Evolutionary conservation across 2,797 vertebrate species (phyloP).

Genomic region (Sphenopsis melanotis): DNA sequence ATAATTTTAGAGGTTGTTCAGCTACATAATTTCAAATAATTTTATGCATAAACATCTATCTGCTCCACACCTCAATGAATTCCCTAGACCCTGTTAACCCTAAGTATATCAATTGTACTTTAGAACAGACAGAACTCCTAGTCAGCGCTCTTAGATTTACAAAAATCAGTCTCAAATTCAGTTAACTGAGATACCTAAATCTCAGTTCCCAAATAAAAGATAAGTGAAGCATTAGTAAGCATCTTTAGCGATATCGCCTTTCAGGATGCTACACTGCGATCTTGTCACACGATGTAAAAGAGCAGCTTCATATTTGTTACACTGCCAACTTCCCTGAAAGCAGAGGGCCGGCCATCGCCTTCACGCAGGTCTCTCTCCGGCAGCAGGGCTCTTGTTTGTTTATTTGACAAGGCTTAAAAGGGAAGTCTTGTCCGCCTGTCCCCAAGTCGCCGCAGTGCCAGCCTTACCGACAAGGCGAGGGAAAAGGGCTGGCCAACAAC

Average conservation of each 20-base stretch:
- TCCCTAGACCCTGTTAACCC: accelerated
- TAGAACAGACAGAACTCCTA: neutral
- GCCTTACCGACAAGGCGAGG: neutral
- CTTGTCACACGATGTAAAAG: neutral
- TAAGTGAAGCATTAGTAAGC: neutral
- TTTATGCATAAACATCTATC: neutral
- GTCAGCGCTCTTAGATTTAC: neutral
- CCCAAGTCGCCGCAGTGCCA: neutral
- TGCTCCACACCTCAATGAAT: neutral
- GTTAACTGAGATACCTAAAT: neutral
- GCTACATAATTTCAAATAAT: neutral
- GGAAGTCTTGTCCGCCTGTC: neutral
- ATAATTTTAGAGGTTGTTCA: neutral
- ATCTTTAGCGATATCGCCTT: neutral
- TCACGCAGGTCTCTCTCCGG: neutral
- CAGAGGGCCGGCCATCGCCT: neutral
- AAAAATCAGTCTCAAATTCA: neutral
- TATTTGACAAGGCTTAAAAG: neutral
- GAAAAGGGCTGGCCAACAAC: slow-evolving; percentile 31
- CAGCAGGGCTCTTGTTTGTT: neutral
- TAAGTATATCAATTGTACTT: accelerated
- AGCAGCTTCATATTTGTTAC: neutral
- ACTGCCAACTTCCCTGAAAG: neutral
- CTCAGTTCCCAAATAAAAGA: neutral
- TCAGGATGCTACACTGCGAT: neutral